Base-by-base conservation (phyloP, 2,113 vertebrate species). In the Cottus gobio region DNA sequence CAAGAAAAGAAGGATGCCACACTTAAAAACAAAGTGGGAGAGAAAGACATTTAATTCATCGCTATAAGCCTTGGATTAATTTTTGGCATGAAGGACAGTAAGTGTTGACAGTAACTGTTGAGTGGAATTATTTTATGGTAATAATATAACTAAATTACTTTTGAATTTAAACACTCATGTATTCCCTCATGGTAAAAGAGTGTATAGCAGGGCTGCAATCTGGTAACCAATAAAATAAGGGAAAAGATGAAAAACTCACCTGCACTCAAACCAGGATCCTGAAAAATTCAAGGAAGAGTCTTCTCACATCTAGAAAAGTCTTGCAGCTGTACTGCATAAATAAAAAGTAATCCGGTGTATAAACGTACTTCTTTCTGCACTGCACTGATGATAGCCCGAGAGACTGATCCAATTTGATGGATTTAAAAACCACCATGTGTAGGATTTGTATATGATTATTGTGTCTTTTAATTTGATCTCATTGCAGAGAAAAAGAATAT, bases 1-100 rank as follows among this genome's bases (percentile, higher is more conserved):
- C 5, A 66, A 58, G 61, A 85, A 67, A 73, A 71, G 12, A 22
- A 30, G 15, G 30, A 60, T 24, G n/a, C 30, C 20, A 18, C 1
- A 34, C 24, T 48, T 65, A 12, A 16, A 69, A 13, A 65, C 37
- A 26, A 56, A 31, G 15, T n/a, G 15, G 24, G 7, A 8, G 3
- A 18, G 50, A 65, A 24, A 69, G 39, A 28, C 5, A 57, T 44
- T 73, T 39, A 58, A 57, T 20, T 4, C 58, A 26, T 54, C n/a
- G 10, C 7, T 28, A 16, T 56, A 56, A 61, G 15, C 20, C 18
- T 24, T 37, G 30, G 30, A 11, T 57, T 58, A 0, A 58, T 31
- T 52, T 26, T 3, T 42, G 48, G 48, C 4, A 5, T n/a, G 22
- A 31, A 54, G 22, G 46, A 31, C 26, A 72, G 7, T 18, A 31